Conservation (phyloP, 35 echinoderm and acorn worm species). For the Ophioderma brevispina region DNA sequence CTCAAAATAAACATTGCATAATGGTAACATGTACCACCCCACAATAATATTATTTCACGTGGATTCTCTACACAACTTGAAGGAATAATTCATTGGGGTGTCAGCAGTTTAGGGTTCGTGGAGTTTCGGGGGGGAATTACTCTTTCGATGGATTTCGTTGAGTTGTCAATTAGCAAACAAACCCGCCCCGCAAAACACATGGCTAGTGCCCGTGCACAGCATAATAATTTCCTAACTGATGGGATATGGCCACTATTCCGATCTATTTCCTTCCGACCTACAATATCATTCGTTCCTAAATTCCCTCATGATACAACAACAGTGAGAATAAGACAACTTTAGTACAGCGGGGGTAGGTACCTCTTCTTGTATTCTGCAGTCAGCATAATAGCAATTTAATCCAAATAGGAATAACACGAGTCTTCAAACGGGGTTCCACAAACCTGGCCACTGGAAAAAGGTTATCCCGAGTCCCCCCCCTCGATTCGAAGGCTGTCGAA, state of each 20-base stretch:
- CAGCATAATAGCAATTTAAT: neutral
- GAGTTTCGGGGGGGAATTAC: neutral
- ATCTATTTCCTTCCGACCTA: neutral
- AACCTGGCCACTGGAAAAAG: slow-evolving; percentile 3
- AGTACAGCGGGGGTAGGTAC: too few relatives aligned
- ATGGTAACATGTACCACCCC: neutral
- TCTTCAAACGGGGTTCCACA: neutral
- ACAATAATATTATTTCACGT: neutral
- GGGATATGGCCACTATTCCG: slow-evolving; percentile 5
- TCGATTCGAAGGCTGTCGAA: neutral
- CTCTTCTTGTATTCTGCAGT: neutral
- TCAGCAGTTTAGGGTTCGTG: neutral
- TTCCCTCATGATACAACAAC: neutral
- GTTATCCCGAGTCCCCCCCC: neutral
- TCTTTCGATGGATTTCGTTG: too few relatives aligned
- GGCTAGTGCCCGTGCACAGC: neutral
- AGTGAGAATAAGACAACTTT: too few relatives aligned
- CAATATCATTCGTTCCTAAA: neutral
- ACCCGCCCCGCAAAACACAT: neutral
- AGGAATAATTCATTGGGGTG: neutral
- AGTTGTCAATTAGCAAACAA: too few relatives aligned
- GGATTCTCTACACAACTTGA: neutral
- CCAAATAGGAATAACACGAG: neutral
- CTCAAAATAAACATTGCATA: neutral
- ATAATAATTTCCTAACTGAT: neutral